These are phyloP conservation scores for Lacerta bilineata DNA, from an alignment of 2,797 vertebrate genomes.

Conservation along the genomic window DNA sequence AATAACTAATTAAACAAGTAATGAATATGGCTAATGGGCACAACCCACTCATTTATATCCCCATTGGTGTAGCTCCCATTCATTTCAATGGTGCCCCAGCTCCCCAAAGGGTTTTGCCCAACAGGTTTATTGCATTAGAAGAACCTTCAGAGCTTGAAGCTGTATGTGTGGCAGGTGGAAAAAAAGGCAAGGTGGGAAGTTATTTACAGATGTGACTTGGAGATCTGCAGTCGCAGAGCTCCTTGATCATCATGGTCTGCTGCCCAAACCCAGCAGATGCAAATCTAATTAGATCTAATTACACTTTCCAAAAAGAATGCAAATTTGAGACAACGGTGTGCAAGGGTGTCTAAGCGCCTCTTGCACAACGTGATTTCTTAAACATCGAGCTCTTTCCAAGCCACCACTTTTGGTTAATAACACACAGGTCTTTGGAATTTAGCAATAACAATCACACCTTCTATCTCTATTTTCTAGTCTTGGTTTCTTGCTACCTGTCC, in stretches of 20 bases:
- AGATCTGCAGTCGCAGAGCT: slow-evolving; percentile 47
- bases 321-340: slow-evolving; percentile 18
- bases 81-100: not conserved
- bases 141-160: not conserved
- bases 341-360: slow-evolving; percentile 41
- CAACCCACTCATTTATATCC: not conserved
- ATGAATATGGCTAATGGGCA: slow-evolving; percentile 8
- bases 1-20: slow-evolving; percentile 51
- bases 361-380: slow-evolving; percentile 50
- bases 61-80: too few relatives aligned
- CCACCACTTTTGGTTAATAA: not conserved
- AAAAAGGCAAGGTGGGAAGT: slow-evolving; percentile 19
- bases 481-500: not conserved
- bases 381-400: slow-evolving; percentile 48
- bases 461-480: not conserved
- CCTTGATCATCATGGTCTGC: slow-evolving; percentile 23
- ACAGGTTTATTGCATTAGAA: not conserved
- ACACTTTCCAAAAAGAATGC: slow-evolving; percentile 43
- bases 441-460: not conserved
- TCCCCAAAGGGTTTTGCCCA: not conserved
- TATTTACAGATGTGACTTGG: not conserved
- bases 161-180: slow-evolving; percentile 22
- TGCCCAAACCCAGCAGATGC: slow-evolving; percentile 15
- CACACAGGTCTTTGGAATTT: not conserved
- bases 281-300: slow-evolving; percentile 60